These are phyloP conservation scores for Bombus haemorrhoidalis DNA, from an alignment of 1,140 invertebrate species.

Conservation along the genomic window DNA sequence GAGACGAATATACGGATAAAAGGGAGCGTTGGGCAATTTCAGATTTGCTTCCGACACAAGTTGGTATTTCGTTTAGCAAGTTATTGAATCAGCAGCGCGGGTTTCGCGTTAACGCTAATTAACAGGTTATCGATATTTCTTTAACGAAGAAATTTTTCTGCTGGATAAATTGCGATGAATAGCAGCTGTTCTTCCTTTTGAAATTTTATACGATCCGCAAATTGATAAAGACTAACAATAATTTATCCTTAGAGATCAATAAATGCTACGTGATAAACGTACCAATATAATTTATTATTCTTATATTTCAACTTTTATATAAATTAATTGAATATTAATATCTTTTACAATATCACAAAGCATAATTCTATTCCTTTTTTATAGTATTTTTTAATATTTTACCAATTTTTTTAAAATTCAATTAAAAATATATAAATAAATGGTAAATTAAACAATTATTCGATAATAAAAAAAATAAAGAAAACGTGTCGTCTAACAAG, in stretches of 20 bases:
- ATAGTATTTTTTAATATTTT: not conserved
- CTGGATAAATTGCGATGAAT: not conserved
- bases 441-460: not conserved
- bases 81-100: not conserved
- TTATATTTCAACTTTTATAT: not conserved
- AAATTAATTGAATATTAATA: not conserved
- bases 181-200: not conserved
- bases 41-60: constrained; percentile 21
- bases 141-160: not conserved
- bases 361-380: not conserved
- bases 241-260: not conserved
- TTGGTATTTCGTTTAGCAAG: constrained; percentile 28
- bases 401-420: not conserved
- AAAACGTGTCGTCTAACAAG: too few relatives aligned
- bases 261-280: not conserved
- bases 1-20: constrained; percentile 2
- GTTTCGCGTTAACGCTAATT: constrained; percentile 11
- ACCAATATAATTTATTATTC: not conserved
- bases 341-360: not conserved
- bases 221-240: not conserved
- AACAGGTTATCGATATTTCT: not conserved
- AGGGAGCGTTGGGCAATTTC: constrained; percentile 26
- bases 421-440: not conserved
- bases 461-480: not conserved
- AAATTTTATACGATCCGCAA: not conserved